Evolutionary conservation across 1,140 invertebrate species (phyloP).

Genomic region (Drosophila arawakana): DNA sequence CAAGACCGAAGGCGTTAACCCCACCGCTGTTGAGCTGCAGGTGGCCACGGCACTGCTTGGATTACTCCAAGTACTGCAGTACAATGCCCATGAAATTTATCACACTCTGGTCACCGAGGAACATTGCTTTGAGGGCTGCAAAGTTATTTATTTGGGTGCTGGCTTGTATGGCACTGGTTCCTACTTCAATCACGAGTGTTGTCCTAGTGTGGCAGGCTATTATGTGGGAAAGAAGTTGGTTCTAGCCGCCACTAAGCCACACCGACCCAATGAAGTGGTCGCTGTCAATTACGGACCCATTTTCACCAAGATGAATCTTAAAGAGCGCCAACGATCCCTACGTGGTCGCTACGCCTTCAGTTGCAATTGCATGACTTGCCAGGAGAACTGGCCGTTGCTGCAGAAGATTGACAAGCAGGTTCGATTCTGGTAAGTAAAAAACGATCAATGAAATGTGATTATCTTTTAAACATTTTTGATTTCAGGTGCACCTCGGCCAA

Average conservation of each 20-base stretch:
- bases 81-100: slow-evolving; percentile 95
- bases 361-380: slow-evolving; percentile 91
- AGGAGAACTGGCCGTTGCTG: slow-evolving; percentile 90
- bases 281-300: slow-evolving; percentile 95
- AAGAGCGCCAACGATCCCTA: slow-evolving; percentile 88
- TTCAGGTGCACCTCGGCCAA: slow-evolving; percentile 86
- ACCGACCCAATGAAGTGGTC: slow-evolving; percentile 88
- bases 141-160: slow-evolving; percentile 89
- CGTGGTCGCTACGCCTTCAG: slow-evolving; percentile 92
- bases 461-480: slow-evolving; percentile 7
- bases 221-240: slow-evolving; percentile 91
- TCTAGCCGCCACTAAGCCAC: slow-evolving; percentile 88
- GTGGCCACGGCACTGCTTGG: slow-evolving; percentile 88
- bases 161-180: slow-evolving; percentile 92
- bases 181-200: slow-evolving; percentile 95
- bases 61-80: slow-evolving; percentile 93
- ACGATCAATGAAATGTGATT: not conserved
- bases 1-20: slow-evolving; percentile 82
- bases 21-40: slow-evolving; percentile 85
- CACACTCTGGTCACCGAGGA: slow-evolving; percentile 87
- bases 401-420: slow-evolving; percentile 86
- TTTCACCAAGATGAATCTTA: slow-evolving; percentile 88
- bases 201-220: slow-evolving; percentile 91
- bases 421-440: slow-evolving; percentile 68
- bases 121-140: slow-evolving; percentile 86